Evolutionary conservation across 2,888 invertebrate genomes (phyloP).

Genomic region (Orthonevra nobilis): DNA sequence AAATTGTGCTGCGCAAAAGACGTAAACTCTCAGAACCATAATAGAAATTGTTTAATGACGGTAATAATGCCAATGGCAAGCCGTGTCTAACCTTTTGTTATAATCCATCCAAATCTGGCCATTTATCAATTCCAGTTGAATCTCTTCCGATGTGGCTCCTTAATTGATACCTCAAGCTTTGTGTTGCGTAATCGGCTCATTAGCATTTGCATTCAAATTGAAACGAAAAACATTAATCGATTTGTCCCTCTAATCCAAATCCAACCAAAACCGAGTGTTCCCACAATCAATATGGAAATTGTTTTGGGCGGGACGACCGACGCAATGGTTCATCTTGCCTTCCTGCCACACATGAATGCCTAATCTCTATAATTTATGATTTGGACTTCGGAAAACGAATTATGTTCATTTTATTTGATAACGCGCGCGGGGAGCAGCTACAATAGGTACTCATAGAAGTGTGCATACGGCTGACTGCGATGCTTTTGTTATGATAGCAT

Average conservation of each 20-base stretch:
- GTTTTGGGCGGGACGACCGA: not conserved
- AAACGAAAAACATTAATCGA: not conserved
- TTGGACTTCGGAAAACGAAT: not conserved
- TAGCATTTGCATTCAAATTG: constrained; percentile 8
- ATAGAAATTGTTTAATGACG: no score
- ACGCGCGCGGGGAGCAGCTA: no score
- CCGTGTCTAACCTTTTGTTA: no score
- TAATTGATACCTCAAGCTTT: no score
- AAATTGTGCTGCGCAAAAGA: no score
- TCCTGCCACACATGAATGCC: not conserved
- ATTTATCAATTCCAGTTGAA: no score
- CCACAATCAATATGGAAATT: constrained; percentile 22
- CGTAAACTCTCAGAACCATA: no score
- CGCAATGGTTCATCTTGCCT: not conserved
- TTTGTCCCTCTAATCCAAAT: constrained; percentile 4
- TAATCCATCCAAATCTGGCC: no score
- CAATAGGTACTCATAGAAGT: no score
- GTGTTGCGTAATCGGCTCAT: not conserved
- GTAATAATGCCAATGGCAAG: no score
- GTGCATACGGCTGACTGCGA: not conserved
- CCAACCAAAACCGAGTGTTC: not conserved
- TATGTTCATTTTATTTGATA: no score
- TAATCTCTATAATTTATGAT: constrained; percentile 40
- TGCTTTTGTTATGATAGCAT: constrained; percentile 32
- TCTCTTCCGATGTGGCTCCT: no score